A percentile compares a stretch with the other conserved stretches of the same genome.
Conservation (phyloP, 2,113 vertebrate genomes). For the Lophotis ruficrista region DNA sequence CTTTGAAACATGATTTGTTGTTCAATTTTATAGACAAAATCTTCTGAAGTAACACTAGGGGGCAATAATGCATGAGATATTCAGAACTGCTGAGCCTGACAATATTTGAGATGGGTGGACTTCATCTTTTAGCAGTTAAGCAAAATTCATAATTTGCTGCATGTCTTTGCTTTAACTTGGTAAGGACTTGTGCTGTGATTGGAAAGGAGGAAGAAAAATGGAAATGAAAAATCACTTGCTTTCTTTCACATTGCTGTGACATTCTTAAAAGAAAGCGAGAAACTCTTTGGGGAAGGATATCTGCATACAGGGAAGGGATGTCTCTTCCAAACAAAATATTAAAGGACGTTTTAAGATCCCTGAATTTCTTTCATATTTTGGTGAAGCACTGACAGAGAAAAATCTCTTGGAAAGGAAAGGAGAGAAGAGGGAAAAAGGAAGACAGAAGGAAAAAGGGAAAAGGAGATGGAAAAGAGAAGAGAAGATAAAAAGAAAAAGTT, state of each 20-base stretch:
- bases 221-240: not conserved
- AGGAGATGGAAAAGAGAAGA: not conserved
- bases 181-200: not conserved
- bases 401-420: not conserved
- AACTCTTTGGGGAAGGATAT: not conserved
- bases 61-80: conserved; percentile 50
- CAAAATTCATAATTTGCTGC: not conserved
- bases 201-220: not conserved
- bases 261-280: not conserved
- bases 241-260: not conserved
- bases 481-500: not conserved
- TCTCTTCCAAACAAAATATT: not conserved
- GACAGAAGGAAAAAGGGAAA: not conserved
- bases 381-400: not conserved
- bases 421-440: not conserved
- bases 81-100: not conserved
- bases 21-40: not conserved
- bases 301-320: not conserved
- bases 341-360: not conserved
- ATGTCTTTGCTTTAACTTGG: not conserved
- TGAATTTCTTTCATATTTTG: not conserved
- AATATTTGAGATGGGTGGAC: not conserved
- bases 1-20: not conserved
- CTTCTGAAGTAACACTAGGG: conserved; percentile 53
- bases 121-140: not conserved